Percentiles rank a stretch among this genome's conserved stretches.
Conservation (phyloP, 2,888 invertebrate genomes). For the Anthophora plumipes region DNA sequence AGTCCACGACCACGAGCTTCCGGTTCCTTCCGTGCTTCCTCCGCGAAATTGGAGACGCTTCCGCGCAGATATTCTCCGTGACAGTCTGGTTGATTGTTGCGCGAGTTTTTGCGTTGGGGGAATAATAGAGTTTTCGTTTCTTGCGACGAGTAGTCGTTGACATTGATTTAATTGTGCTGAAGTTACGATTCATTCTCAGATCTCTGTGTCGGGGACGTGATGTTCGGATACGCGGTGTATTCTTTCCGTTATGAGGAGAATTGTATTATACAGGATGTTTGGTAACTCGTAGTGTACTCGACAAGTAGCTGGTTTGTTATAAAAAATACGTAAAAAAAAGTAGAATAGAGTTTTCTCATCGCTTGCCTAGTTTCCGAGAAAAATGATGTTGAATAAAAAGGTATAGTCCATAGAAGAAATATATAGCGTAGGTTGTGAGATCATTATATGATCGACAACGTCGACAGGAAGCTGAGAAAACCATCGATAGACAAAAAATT, state of each 20-base stretch:
- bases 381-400: neutral
- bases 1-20: conserved; percentile 15
- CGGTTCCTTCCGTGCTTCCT: conserved; percentile 16
- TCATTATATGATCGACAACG: too few species aligned
- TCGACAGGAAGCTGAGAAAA: too few species aligned
- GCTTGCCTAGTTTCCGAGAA: neutral
- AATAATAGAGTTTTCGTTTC: neutral
- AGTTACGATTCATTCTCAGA: conserved; percentile 6
- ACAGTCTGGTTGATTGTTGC: neutral
- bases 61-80: neutral
- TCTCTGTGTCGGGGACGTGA: neutral
- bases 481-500: too few species aligned
- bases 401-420: neutral
- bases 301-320: too few species aligned
- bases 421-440: too few species aligned
- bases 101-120: neutral
- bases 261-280: too few species aligned
- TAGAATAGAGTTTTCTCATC: too few species aligned
- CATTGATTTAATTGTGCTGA: conserved; percentile 4
- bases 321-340: too few species aligned
- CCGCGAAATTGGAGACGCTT: neutral
- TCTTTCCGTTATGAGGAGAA: neutral
- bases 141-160: neutral
- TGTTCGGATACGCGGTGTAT: neutral
- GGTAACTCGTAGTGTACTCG: too few species aligned